Conservation (phyloP, 1,140 invertebrate species). For the Amyelois transitella region DNA sequence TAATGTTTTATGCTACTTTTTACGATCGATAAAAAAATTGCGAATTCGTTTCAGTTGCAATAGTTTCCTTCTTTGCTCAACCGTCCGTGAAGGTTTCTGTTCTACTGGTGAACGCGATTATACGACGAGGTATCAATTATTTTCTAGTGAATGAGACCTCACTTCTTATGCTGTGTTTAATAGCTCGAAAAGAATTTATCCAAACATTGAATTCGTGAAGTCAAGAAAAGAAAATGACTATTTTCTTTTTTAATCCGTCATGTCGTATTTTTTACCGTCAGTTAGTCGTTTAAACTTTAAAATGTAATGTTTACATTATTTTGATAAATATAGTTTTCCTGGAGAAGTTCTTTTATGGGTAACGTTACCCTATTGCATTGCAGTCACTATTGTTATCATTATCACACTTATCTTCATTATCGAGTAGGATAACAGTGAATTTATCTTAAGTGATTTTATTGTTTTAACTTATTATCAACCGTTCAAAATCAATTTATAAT, state of each 20-base stretch:
- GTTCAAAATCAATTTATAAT: not conserved
- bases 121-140: not conserved
- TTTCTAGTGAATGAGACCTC: not conserved
- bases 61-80: slow-evolving; percentile 16
- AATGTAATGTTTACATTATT: no score
- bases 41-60: slow-evolving; percentile 20
- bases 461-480: not conserved
- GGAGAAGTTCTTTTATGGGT: not conserved
- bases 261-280: no score
- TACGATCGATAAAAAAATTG: slow-evolving; percentile 12
- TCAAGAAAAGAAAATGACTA: no score
- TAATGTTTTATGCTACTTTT: slow-evolving; percentile 26
- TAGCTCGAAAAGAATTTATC: not conserved
- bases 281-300: no score
- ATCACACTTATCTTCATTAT: not conserved
- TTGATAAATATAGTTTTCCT: no score
- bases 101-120: not conserved
- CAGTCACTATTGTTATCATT: slow-evolving; percentile 24
- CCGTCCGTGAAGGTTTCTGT: slow-evolving; percentile 21
- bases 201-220: not conserved
- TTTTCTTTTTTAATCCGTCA: not conserved
- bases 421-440: not conserved
- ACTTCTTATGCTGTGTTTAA: not conserved
- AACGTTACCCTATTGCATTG: slow-evolving; percentile 19
- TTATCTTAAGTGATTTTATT: not conserved